Conservation (phyloP, 2,888 invertebrate species). For the Hyposoter didymator region DNA sequence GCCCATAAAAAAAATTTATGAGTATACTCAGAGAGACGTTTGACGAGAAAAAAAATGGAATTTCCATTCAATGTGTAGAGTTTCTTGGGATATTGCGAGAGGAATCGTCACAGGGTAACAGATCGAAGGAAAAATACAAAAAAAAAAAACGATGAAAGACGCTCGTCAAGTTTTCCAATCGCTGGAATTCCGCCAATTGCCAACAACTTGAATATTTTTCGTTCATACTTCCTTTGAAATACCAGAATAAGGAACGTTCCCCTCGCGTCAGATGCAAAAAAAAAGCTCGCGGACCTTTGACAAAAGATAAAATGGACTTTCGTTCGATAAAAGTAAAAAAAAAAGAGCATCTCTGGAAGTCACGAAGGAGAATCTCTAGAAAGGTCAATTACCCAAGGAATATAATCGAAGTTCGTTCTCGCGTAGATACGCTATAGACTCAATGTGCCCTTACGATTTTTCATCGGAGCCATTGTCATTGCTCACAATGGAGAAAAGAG, state of each 20-base stretch:
- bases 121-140: neutral
- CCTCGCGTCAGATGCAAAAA: neutral
- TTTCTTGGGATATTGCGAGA: neutral
- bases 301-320: neutral
- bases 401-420: neutral
- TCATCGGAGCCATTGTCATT: slow-evolving; percentile 21
- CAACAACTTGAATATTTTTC: neutral
- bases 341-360: neutral
- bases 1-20: neutral
- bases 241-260: neutral
- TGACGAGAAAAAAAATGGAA: neutral
- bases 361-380: neutral
- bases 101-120: neutral
- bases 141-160: neutral
- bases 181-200: neutral
- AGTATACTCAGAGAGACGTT: neutral
- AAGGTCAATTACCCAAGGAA: neutral
- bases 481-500: slow-evolving; percentile 18
- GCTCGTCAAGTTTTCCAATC: neutral
- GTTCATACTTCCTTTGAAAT: neutral
- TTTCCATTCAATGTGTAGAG: neutral
- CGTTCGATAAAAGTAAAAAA: neutral
- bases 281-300: neutral
- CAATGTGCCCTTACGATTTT: neutral
- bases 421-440: neutral